These are phyloP conservation scores for Liodrosophila aerea DNA, from an alignment of 2,888 invertebrate species.

Conservation along the genomic window DNA sequence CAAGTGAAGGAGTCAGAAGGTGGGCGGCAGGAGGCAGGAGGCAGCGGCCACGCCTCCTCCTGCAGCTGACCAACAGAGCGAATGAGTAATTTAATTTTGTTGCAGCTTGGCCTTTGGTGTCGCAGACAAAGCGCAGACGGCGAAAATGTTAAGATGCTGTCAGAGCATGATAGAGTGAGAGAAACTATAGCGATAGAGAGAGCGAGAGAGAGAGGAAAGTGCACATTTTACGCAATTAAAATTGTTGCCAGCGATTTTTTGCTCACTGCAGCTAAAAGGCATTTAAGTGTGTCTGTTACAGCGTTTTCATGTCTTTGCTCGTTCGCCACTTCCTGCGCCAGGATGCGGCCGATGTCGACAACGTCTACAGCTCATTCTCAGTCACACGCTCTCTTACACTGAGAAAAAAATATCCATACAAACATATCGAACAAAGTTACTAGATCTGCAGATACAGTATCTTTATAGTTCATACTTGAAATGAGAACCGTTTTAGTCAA, in stretches of 20 bases:
- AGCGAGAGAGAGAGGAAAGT: constrained; percentile 28
- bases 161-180: constrained; percentile 4
- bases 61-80: constrained; percentile 69
- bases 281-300: constrained; percentile 63
- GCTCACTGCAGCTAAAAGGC: constrained; percentile 64
- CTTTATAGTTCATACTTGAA: too few species aligned
- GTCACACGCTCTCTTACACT: constrained; percentile 4
- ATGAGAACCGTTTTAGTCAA: too few species aligned
- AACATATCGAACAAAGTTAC: too few species aligned
- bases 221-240: constrained; percentile 75
- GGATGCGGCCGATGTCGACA: constrained; percentile 51
- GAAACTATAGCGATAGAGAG: constrained; percentile 16
- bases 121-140: constrained; percentile 49
- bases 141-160: constrained; percentile 24
- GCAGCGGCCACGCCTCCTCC: too few species aligned
- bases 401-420: too few species aligned
- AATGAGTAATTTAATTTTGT: constrained; percentile 76
- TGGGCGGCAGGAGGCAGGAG: too few species aligned
- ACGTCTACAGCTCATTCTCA: constrained; percentile 14
- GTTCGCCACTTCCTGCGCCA: constrained; percentile 49
- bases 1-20: constrained; percentile 39
- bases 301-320: constrained; percentile 60
- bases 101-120: constrained; percentile 69
- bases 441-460: too few species aligned
- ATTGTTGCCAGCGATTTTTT: constrained; percentile 73